Base-by-base conservation (phyloP, 2,797 vertebrate species). In the Esox lucius region DNA sequence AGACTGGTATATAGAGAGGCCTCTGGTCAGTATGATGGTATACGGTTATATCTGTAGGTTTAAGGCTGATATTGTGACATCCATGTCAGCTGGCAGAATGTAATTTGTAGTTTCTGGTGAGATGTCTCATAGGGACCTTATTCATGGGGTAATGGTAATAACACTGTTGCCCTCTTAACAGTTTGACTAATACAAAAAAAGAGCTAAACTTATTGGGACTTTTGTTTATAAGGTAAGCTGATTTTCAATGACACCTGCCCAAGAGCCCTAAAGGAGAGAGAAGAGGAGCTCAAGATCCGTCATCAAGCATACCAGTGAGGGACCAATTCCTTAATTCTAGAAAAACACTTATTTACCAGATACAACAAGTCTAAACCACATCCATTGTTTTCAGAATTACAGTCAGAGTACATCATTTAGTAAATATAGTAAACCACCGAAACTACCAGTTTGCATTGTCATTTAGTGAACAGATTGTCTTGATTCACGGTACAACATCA, bases 1-100 rank as follows among this genome's bases (percentile, higher is more conserved):
- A 19, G 70, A 46, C 48, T 15, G 46, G 19, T 59, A 13, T 46
- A 74, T 26, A 42, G 75, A n/a, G 76, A 73, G 15, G 48, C 51
- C 22, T 66, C 65, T 65, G 80, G 76, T 77, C 17, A 7, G 79
- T 22, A 59, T 59, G n/a, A 9, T 59, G 53, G n/a, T 22, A 59
- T 59, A 59, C 5, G 4, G 53, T n/a, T 59, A n/a, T 22, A 9
- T n/a, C n/a, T 59, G 7, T 68, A 24, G n/a, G 7, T 7, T 16
- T 31, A 22, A 13, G 56, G n/a, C 42, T 62, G 53, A 19, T 53
- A 16, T 19, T 53, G 51, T 56, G 6, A 61, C 35, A 42, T 2
- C 19, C 6, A 67, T n/a, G 12, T 68, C 66, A 46, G 66, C 66
- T 68, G 13, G 5, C 35, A 22, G 19, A 42, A 22, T 5, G 19